phyloP scores from a whole-genome alignment of 2,113 vertebrate species.

The Ceyx margarethae region DNA sequence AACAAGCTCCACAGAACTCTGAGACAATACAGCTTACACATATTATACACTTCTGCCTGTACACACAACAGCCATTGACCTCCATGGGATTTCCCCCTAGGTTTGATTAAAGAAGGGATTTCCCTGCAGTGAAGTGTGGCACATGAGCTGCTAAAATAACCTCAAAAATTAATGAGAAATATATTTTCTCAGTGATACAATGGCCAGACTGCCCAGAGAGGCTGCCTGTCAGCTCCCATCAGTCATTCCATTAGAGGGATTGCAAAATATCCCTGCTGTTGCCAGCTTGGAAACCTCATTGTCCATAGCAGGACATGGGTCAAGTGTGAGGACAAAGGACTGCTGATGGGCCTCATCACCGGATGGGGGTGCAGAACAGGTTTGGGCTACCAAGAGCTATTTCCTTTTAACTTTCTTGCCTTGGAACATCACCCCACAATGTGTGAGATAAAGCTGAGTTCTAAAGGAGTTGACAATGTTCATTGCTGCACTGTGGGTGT shows the following conservation, averaged over 20 bases:
- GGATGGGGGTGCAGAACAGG: neutral
- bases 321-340: neutral
- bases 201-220: conserved; percentile 4
- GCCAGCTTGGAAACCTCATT: neutral
- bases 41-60: neutral
- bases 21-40: neutral
- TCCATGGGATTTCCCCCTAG: neutral
- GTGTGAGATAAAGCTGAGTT: conserved; percentile 14
- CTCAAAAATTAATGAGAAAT: conserved; percentile 23
- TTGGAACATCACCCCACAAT: neutral
- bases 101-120: neutral
- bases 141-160: neutral
- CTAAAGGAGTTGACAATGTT: neutral
- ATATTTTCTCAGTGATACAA: neutral
- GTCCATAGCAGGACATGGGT: neutral
- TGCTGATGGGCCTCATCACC: neutral
- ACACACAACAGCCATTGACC: neutral
- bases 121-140: neutral
- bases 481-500: neutral
- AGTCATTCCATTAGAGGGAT: neutral
- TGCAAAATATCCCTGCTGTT: neutral
- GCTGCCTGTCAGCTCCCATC: conserved; percentile 44
- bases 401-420: conserved; percentile 13
- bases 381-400: conserved; percentile 28
- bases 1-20: neutral